Conservation (phyloP, 2,888 invertebrate genomes). For the Diarsia dahlii region DNA sequence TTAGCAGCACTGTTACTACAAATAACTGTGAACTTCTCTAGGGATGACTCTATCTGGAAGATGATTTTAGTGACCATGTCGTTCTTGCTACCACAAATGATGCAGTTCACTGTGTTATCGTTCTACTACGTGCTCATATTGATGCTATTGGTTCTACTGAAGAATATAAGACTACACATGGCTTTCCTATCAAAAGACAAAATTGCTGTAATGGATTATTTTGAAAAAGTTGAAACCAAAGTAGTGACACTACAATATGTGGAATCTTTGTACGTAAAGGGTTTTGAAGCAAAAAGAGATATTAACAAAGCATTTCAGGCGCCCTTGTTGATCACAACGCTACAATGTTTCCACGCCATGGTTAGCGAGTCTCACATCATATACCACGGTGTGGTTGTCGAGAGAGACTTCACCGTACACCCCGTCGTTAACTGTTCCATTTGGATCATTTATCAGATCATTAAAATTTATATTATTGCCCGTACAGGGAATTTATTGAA, state of each 20-base stretch:
- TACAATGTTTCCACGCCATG: constrained; percentile 83
- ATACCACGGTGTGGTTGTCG: constrained; percentile 77
- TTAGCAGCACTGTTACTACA: constrained; percentile 69
- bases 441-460: constrained; percentile 82
- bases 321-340: constrained; percentile 75
- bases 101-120: constrained; percentile 77
- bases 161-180: constrained; percentile 73
- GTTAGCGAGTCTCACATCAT: constrained; percentile 83
- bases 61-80: constrained; percentile 76
- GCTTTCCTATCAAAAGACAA: constrained; percentile 54
- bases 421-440: constrained; percentile 78
- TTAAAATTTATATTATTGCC: constrained; percentile 79
- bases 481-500: constrained; percentile 78
- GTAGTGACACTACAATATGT: constrained; percentile 74
- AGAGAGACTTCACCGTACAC: constrained; percentile 71
- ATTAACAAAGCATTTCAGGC: constrained; percentile 81
- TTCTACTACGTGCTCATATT: constrained; percentile 78
- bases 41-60: constrained; percentile 78
- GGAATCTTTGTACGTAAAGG: constrained; percentile 77
- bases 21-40: constrained; percentile 75
- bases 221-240: constrained; percentile 67
- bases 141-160: constrained; percentile 74
- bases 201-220: constrained; percentile 50
- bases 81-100: constrained; percentile 79
- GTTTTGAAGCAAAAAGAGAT: constrained; percentile 74